Percentiles rank a stretch among this genome's conserved stretches.
Evolutionary conservation across 2,888 invertebrate species (phyloP).

Genomic region (Melanargia galathea): DNA sequence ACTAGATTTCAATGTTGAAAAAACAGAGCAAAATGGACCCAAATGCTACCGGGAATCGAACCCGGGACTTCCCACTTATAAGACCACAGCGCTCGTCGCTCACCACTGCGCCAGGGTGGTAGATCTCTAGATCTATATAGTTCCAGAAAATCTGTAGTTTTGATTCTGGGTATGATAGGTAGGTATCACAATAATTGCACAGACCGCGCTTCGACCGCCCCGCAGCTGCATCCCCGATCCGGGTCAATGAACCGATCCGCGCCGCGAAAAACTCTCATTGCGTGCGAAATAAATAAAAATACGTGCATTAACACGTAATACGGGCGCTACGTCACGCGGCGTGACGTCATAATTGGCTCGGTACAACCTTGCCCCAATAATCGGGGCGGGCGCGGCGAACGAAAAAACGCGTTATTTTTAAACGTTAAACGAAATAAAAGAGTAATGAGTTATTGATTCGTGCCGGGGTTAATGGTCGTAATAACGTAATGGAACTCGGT

Average conservation of each 20-base stretch:
- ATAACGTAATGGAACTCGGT: conserved; percentile 51
- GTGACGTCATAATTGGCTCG: conserved; percentile 53
- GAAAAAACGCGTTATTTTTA: conserved; percentile 62
- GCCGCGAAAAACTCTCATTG: conserved; percentile 36
- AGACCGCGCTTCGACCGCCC: neutral
- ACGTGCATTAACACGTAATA: conserved; percentile 42
- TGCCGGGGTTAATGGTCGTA: conserved; percentile 53
- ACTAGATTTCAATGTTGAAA: too few species aligned
- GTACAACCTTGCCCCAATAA: conserved; percentile 61
- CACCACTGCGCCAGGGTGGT: too few species aligned
- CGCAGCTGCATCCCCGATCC: neutral
- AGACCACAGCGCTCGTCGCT: too few species aligned
- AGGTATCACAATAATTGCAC: too few species aligned
- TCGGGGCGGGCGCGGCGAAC: conserved; percentile 55
- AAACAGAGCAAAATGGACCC: too few species aligned
- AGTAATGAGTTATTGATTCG: conserved; percentile 65
- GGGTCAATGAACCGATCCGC: conserved; percentile 28
- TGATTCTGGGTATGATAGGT: too few species aligned
- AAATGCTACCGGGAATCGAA: too few species aligned
- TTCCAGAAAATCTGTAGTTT: too few species aligned
- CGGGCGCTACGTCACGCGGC: conserved; percentile 36
- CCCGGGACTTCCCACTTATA: too few species aligned
- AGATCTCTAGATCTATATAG: too few species aligned
- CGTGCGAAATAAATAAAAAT: conserved; percentile 42
- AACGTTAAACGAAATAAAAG: conserved; percentile 62